These are phyloP conservation scores for Agriopis leucophaearia DNA, from an alignment of 2,888 invertebrate genomes.

Conservation along the genomic window DNA sequence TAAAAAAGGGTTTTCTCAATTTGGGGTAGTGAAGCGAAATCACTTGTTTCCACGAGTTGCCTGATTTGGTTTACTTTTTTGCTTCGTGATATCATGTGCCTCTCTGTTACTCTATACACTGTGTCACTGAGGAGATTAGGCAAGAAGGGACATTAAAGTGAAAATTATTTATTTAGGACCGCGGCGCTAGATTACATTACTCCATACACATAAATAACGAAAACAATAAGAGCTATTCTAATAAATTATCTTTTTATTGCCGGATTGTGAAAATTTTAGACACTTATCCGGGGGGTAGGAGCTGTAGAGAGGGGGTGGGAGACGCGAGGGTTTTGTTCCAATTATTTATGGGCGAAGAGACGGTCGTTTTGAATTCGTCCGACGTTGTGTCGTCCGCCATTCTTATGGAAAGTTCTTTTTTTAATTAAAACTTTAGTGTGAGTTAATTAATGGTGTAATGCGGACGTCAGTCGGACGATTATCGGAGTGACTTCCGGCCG, in stretches of 20 bases:
- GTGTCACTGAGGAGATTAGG: constrained; percentile 79
- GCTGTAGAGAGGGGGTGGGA: constrained; percentile 52
- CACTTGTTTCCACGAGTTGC: neutral
- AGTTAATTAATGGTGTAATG: constrained; percentile 81
- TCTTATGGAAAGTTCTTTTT: constrained; percentile 80
- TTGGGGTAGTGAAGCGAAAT: neutral
- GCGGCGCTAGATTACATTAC: constrained; percentile 85
- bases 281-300: constrained; percentile 80
- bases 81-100: neutral
- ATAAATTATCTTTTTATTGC: constrained; percentile 87
- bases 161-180: constrained; percentile 86
- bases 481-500: constrained; percentile 53
- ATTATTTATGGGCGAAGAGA: constrained; percentile 85
- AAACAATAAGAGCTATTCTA: constrained; percentile 87
- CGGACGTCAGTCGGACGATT: constrained; percentile 53
- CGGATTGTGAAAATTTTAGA: constrained; percentile 87
- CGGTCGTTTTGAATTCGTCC: constrained; percentile 82
- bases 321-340: constrained; percentile 81
- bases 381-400: constrained; percentile 74
- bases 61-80: neutral
- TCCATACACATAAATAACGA: constrained; percentile 87
- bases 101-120: constrained; percentile 13
- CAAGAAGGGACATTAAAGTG: constrained; percentile 86
- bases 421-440: constrained; percentile 84
- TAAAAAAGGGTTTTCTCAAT: too few relatives aligned